Evolutionary conservation across 2,888 invertebrate species (phyloP).

Genomic region (Cerceris rybyensis): DNA sequence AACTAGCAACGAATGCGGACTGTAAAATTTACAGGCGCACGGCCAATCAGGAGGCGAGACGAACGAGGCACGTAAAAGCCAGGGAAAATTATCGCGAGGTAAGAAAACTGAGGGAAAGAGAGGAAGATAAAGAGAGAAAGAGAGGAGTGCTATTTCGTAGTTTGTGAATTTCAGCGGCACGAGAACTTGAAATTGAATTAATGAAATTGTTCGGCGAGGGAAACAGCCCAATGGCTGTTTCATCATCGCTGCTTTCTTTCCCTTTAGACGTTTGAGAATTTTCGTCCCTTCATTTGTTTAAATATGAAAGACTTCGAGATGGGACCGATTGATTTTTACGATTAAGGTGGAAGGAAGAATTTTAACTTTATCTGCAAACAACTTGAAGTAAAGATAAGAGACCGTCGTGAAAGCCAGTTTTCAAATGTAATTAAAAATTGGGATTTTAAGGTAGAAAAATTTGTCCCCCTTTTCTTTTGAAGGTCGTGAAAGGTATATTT

Average conservation of each 20-base stretch:
- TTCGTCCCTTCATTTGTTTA: neutral
- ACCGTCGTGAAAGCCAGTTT: no score
- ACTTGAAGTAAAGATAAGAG: no score
- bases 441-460: no score
- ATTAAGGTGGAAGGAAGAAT: no score
- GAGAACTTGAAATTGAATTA: constrained; percentile 24
- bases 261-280: neutral
- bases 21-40: constrained; percentile 43
- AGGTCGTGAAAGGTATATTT: no score
- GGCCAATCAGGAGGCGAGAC: constrained; percentile 30
- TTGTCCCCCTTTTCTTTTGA: no score
- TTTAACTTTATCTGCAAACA: no score
- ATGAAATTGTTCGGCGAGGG: constrained; percentile 30
- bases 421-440: no score
- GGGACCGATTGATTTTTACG: no score
- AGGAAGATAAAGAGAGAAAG: no score
- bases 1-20: constrained; percentile 26
- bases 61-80: constrained; percentile 35
- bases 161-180: constrained; percentile 25
- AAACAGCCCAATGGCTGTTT: neutral
- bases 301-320: neutral
- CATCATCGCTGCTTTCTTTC: neutral
- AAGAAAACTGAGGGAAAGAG: neutral
- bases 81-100: constrained; percentile 28
- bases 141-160: constrained; percentile 4